Percentiles rank a stretch among this genome's conserved stretches.
phyloP scores from a whole-genome alignment of 2,797 vertebrate species.

The Poecile montanus region DNA sequence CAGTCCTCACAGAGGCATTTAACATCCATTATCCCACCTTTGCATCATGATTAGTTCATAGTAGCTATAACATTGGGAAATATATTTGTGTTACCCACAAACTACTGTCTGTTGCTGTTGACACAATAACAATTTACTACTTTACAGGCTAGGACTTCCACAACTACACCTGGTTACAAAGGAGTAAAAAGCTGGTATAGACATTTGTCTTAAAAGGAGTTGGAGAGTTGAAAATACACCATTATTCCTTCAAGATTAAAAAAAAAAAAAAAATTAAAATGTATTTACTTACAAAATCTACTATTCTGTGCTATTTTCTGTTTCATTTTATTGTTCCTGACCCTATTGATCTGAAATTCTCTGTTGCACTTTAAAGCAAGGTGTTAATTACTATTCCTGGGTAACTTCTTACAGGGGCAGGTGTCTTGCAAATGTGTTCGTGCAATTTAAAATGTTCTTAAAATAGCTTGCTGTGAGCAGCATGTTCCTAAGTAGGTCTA shows the following conservation, averaged over 20 bases:
- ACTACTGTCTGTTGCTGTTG: background rate
- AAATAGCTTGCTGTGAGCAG: conserved; percentile 18
- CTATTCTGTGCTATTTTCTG: background rate
- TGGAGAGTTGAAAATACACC: background rate
- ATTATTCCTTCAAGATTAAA: background rate
- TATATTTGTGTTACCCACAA: background rate
- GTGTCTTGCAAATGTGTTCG: conserved; percentile 4
- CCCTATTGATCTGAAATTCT: background rate
- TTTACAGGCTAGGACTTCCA: background rate
- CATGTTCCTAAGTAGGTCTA: conserved; percentile 11
- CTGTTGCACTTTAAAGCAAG: background rate
- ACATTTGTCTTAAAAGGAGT: background rate
- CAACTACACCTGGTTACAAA: background rate
- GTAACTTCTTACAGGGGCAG: conserved; percentile 1
- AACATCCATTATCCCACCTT: background rate
- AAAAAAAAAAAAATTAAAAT: background rate
- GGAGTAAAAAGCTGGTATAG: background rate
- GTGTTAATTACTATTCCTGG: conserved; percentile 16
- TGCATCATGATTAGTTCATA: background rate
- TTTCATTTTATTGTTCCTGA: background rate
- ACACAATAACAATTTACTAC: background rate
- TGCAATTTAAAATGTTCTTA: conserved; percentile 5
- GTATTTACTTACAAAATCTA: background rate
- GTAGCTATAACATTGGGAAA: background rate
- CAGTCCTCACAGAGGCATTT: background rate